phyloP scores from a whole-genome alignment of 92 coral and sea anemone species.

The Nematostella vectensis region DNA sequence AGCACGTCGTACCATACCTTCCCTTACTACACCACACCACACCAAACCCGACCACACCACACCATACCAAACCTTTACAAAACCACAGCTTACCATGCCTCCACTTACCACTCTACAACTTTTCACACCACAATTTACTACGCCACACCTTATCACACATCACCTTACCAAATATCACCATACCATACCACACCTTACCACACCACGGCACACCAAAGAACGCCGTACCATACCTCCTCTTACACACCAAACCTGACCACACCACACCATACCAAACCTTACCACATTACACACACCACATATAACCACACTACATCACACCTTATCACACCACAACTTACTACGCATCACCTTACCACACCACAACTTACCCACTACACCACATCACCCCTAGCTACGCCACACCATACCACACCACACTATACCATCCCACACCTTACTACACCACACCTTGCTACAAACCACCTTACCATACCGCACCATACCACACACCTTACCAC shows the following conservation, averaged over 20 bases:
- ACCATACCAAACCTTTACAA: conserved; percentile 5
- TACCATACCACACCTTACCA: background rate
- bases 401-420: conserved; percentile 1
- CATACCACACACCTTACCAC: background rate
- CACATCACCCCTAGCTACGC: background rate
- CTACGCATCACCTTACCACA: background rate
- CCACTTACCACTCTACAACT: conserved; percentile 4
- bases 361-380: background rate
- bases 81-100: background rate
- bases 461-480: conserved; percentile 4
- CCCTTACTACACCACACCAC: conserved; percentile 2
- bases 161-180: background rate
- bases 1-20: background rate
- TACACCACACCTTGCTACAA: conserved; percentile 3
- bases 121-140: background rate
- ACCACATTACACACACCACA: background rate
- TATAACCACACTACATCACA: background rate
- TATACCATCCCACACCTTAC: conserved; percentile 2
- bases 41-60: conserved; percentile 6
- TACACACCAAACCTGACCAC: background rate
- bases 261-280: background rate
- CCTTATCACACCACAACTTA: background rate
- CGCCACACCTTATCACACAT: background rate
- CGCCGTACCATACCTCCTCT: background rate
- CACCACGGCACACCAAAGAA: background rate